Conservation (phyloP, 2,113 vertebrate species). For the Chionodraco myersi region DNA sequence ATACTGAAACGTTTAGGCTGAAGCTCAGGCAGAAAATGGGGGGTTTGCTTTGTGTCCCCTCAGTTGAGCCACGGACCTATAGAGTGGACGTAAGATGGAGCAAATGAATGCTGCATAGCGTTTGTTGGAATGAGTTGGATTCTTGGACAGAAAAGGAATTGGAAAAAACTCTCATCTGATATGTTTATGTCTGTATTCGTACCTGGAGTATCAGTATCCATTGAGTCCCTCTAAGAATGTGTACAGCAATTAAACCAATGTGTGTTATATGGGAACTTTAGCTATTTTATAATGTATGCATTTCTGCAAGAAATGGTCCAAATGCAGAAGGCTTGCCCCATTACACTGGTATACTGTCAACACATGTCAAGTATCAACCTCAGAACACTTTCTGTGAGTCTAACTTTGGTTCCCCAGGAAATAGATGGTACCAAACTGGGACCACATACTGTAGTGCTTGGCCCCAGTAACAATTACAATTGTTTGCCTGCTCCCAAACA, state of each 20-base stretch:
- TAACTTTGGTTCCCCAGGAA: neutral
- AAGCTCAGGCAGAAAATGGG: conserved; percentile 41
- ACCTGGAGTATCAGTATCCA: neutral
- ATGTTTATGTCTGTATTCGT: neutral
- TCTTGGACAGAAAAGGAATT: conserved; percentile 8
- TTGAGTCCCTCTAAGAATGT: neutral
- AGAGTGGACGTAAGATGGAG: conserved; percentile 27
- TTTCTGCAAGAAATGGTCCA: neutral
- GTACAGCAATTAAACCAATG: neutral
- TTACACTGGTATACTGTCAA: neutral
- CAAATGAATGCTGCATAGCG: neutral
- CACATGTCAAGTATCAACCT: neutral
- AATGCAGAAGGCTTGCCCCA: neutral
- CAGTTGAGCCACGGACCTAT: conserved; percentile 17
- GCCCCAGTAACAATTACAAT: neutral
- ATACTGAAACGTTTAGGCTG: conserved; percentile 68
- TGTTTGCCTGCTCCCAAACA: neutral
- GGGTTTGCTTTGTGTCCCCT: conserved; percentile 56
- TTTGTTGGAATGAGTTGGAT: neutral
- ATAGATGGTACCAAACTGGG: neutral
- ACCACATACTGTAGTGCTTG: too few species aligned
- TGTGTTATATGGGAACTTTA: neutral
- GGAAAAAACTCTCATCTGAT: neutral
- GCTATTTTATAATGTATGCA: neutral
- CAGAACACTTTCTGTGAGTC: neutral